Conservation (phyloP, 2,888 invertebrate genomes). For the Auanema freiburgensis region DNA sequence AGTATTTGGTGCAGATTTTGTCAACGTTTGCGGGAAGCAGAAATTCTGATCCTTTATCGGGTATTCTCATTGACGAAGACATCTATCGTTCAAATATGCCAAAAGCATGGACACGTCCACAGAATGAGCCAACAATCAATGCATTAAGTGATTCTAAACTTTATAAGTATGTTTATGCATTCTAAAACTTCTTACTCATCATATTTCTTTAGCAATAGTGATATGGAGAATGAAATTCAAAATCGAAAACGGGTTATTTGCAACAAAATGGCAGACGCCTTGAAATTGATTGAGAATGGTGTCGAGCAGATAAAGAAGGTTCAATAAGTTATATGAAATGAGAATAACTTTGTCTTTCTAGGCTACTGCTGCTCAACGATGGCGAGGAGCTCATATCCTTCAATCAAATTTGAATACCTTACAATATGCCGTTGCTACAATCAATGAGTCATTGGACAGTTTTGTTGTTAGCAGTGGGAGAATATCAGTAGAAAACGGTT, state of each 20-base stretch:
- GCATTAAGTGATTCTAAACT: too few species aligned
- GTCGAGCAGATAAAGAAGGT: slow-evolving; percentile 20
- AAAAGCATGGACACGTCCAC: too few species aligned
- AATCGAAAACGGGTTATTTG: slow-evolving; percentile 23
- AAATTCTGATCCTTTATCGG: too few species aligned
- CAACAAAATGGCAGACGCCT: slow-evolving; percentile 24
- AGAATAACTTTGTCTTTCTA: slow-evolving; percentile 9
- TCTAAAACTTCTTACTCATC: too few species aligned
- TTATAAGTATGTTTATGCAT: too few species aligned
- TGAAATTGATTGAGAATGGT: slow-evolving; percentile 19
- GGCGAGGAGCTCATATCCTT: slow-evolving; percentile 80
- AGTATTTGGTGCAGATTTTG: too few species aligned
- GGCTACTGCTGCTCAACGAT: slow-evolving; percentile 69
- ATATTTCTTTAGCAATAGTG: too few species aligned
- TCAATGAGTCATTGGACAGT: slow-evolving; percentile 72
- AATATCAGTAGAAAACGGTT: slow-evolving; percentile 37
- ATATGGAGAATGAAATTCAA: slow-evolving; percentile 24
- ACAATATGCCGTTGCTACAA: slow-evolving; percentile 77
- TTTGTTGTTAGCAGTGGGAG: slow-evolving; percentile 45
- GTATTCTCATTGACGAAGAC: too few species aligned
- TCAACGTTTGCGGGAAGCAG: too few species aligned
- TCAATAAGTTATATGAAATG: neutral
- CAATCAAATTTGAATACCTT: slow-evolving; percentile 81
- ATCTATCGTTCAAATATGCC: too few species aligned
- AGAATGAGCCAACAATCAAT: too few species aligned